Evolutionary conservation across 1,140 invertebrate genomes (phyloP).

Genomic region (Drosophila nikananu): DNA sequence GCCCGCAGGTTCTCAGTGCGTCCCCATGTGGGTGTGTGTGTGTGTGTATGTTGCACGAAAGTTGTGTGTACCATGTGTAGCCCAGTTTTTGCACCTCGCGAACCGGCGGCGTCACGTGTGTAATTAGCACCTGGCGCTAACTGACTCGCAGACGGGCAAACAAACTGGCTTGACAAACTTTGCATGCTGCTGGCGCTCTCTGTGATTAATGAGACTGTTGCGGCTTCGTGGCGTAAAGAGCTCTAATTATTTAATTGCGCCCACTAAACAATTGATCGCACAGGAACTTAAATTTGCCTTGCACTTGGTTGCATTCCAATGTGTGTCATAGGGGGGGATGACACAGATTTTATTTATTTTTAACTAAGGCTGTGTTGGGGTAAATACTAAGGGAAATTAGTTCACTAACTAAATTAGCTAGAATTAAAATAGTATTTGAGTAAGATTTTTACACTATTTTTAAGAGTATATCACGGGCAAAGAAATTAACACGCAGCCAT

Average conservation of each 20-base stretch:
- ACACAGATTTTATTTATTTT: background rate
- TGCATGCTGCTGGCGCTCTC: slow-evolving; percentile 45
- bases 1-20: slow-evolving; percentile 29
- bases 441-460: background rate
- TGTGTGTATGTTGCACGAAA: slow-evolving; percentile 17
- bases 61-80: slow-evolving; percentile 42
- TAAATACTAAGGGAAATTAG: background rate
- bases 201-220: slow-evolving; percentile 66
- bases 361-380: background rate
- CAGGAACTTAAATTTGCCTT: slow-evolving; percentile 11
- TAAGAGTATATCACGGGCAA: background rate
- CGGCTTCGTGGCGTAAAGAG: slow-evolving; percentile 45
- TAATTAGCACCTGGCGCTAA: slow-evolving; percentile 71
- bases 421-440: background rate
- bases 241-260: slow-evolving; percentile 65
- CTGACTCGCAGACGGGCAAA: slow-evolving; percentile 47
- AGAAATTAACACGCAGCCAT: background rate
- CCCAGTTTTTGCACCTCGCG: slow-evolving; percentile 51
- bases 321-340: background rate
- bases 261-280: slow-evolving; percentile 39
- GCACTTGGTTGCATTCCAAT: background rate
- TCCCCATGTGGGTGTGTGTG: background rate
- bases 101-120: slow-evolving; percentile 53
- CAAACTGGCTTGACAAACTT: slow-evolving; percentile 56
- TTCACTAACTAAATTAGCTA: background rate